Conservation (phyloP, 1,140 invertebrate species). For the Caenorhabditis brenneri region DNA sequence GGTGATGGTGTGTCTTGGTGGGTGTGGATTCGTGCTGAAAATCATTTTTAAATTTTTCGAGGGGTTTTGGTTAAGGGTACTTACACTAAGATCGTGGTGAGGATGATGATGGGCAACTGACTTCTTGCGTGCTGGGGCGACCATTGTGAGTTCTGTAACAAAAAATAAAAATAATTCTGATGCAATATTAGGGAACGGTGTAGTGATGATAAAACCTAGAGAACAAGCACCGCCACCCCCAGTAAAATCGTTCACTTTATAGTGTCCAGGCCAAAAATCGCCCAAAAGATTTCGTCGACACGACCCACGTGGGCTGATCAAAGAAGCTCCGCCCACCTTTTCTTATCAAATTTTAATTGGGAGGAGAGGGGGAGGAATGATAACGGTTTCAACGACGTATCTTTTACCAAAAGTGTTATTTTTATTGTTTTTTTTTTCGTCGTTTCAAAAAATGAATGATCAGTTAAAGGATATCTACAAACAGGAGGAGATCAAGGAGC, state of each 20-base stretch:
- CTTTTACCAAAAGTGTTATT: not conserved
- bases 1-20: not conserved
- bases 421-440: not conserved
- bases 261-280: not conserved
- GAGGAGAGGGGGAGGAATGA: not conserved
- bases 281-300: not conserved
- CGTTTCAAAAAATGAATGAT: too few relatives aligned
- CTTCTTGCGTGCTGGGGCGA: constrained; percentile 13
- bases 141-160: not conserved
- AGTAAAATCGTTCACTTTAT: not conserved
- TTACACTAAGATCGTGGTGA: not conserved
- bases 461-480: not conserved
- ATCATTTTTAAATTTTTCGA: not conserved
- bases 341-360: not conserved
- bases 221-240: not conserved
- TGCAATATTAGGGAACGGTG: not conserved
- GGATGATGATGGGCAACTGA: not conserved
- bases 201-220: not conserved
- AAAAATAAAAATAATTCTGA: not conserved
- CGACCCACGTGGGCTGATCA: not conserved
- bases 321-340: not conserved
- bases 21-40: not conserved
- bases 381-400: constrained; percentile 34
- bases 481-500: constrained; percentile 1
- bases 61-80: not conserved